A percentile compares a stretch with the other conserved stretches of the same genome.
These are phyloP conservation scores for Strongylocentrotus purpuratus DNA, from an alignment of 35 echinoderm and acorn worm species.

Conservation along the genomic window DNA sequence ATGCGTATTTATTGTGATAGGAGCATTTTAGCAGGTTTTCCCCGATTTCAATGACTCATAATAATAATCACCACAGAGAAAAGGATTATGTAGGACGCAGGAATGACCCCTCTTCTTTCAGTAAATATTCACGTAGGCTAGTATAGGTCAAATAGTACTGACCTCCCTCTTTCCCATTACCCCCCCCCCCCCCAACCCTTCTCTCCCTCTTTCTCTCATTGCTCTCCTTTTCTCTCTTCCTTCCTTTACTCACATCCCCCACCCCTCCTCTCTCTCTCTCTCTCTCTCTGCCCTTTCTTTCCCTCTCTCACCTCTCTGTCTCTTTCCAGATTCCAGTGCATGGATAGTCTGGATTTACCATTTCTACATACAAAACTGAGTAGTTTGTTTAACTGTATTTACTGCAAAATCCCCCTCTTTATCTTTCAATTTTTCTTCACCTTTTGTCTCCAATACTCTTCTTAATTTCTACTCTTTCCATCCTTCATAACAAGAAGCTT, in stretches of 20 bases:
- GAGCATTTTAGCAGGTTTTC: not conserved
- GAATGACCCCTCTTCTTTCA: not conserved
- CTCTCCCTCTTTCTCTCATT: not conserved
- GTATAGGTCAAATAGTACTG: not conserved
- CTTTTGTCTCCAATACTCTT: too few species aligned
- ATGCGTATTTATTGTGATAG: not conserved
- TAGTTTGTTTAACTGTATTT: too few species aligned
- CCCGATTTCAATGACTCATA: not conserved
- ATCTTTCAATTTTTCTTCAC: too few species aligned
- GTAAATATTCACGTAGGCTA: not conserved
- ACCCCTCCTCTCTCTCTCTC: not conserved
- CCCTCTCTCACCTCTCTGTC: not conserved
- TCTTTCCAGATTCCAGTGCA: too few species aligned
- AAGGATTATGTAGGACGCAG: not conserved
- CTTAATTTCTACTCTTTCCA: too few species aligned
- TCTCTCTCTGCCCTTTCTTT: not conserved
- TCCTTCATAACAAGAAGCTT: not conserved
- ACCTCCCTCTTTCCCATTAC: not conserved
- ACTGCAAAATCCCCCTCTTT: too few species aligned
- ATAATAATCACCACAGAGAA: not conserved
- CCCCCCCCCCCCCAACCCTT: not conserved
- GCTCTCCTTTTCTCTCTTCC: not conserved
- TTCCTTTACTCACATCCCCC: not conserved
- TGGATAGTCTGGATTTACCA: too few species aligned
- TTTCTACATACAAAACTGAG: too few species aligned